These are phyloP conservation scores for Apis florea DNA, from an alignment of 1,140 invertebrate genomes.

Conservation along the genomic window DNA sequence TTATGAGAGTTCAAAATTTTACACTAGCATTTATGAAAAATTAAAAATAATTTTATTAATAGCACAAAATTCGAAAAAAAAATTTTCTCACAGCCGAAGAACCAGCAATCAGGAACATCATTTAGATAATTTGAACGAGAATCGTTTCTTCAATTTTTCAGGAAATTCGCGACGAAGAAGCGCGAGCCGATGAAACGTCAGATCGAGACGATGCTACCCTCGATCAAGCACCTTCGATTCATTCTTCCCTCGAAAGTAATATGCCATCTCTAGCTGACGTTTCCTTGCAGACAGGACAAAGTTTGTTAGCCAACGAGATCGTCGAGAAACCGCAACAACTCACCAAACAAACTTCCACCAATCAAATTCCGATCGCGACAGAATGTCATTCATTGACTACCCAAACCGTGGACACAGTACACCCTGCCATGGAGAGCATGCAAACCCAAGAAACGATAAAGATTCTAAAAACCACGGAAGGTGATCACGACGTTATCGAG, in stretches of 20 bases:
- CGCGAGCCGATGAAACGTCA: constrained; percentile 55
- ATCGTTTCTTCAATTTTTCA: constrained; percentile 55
- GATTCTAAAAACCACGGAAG: constrained; percentile 85
- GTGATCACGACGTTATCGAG: constrained; percentile 88
- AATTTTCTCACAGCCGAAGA: background rate
- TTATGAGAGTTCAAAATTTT: too few species aligned
- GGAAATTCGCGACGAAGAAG: constrained; percentile 67
- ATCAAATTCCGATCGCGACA: constrained; percentile 59
- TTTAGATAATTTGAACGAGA: background rate
- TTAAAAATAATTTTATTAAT: too few species aligned
- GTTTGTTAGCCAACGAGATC: constrained; percentile 67
- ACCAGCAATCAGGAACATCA: background rate
- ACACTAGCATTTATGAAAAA: too few species aligned
- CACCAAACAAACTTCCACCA: constrained; percentile 74
- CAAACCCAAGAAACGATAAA: constrained; percentile 84
- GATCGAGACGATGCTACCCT: constrained; percentile 72
- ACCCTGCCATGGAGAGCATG: constrained; percentile 11
- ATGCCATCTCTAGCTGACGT: constrained; percentile 74
- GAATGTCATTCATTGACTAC: constrained; percentile 67
- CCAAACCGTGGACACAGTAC: constrained; percentile 42
- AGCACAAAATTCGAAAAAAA: background rate
- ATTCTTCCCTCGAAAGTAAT: constrained; percentile 68
- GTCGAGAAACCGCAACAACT: constrained; percentile 67
- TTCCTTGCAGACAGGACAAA: constrained; percentile 77
- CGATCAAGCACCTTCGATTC: constrained; percentile 74